phyloP scores from a whole-genome alignment of 2,113 vertebrate species.

The Cochlearius cochlearius region DNA sequence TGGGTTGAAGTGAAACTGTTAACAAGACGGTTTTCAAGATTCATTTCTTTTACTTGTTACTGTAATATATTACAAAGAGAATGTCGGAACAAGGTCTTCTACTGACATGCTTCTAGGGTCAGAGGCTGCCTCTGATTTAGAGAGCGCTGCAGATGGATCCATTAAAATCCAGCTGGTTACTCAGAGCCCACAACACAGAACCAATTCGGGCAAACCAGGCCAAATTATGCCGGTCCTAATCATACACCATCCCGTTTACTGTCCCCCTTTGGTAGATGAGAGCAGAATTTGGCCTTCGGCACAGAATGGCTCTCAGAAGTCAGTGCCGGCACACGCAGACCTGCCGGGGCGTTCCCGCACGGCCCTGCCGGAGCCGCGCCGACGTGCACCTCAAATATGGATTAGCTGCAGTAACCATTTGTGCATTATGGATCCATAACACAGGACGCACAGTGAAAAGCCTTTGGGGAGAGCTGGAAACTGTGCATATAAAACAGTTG shows the following conservation, averaged over 20 bases:
- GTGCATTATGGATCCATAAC: not conserved
- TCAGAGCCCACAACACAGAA: not conserved
- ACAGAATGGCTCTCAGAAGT: not conserved
- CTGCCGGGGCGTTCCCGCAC: not conserved
- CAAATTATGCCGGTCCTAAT: not conserved
- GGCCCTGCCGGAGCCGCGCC: not conserved
- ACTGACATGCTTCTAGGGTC: not conserved
- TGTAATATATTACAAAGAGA: constrained; percentile 29
- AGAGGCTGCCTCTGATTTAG: not conserved
- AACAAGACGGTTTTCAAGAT: not conserved
- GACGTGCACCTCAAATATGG: fast-evolving
- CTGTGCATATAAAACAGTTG: not conserved
- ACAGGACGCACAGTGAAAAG: not conserved
- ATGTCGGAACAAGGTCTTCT: not conserved
- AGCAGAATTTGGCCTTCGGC: not conserved
- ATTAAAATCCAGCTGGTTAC: not conserved
- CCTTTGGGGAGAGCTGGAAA: constrained; percentile 5
- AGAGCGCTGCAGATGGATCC: not conserved
- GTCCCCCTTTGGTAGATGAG: not conserved
- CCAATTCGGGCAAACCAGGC: not conserved
- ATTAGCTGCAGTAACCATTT: not conserved
- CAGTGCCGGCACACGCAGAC: not conserved
- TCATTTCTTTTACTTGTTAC: constrained; percentile 17
- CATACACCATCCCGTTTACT: not conserved
- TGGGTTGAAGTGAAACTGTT: constrained; percentile 21